Conservation (phyloP, 1,140 invertebrate genomes). For the Brachionus asplanchnoidis region DNA sequence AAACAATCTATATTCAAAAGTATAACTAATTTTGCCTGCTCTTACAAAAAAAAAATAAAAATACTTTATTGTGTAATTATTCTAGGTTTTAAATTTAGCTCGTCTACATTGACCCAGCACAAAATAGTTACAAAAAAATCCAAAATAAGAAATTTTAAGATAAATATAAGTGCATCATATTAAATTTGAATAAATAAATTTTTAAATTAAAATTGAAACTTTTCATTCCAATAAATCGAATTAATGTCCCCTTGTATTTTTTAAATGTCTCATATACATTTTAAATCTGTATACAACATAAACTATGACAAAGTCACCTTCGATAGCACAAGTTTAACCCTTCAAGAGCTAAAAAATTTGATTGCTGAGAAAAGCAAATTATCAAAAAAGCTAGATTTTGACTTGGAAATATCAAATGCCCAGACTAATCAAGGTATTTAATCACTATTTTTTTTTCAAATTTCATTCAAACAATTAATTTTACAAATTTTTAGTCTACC, state of each 20-base stretch:
- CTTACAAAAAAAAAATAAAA: neutral
- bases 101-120: conserved; percentile 6
- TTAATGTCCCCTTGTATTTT: neutral
- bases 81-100: conserved; percentile 7
- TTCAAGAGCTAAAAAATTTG: neutral
- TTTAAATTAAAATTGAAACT: neutral
- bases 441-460: neutral
- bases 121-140: neutral
- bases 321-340: conserved; percentile 12
- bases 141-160: neutral
- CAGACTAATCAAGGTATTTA: conserved; percentile 11
- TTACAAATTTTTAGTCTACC: neutral
- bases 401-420: conserved; percentile 34
- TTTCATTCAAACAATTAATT: neutral
- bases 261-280: conserved; percentile 39
- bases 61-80: neutral
- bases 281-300: conserved; percentile 27
- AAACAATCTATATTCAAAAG: neutral
- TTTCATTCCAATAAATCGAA: neutral
- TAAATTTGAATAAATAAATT: neutral
- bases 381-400: conserved; percentile 33
- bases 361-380: conserved; percentile 34
- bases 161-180: neutral
- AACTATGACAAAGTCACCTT: conserved; percentile 42
- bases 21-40: neutral